Conservation (phyloP, 2,113 vertebrate genomes). For the Epinephelus lanceolatus region DNA sequence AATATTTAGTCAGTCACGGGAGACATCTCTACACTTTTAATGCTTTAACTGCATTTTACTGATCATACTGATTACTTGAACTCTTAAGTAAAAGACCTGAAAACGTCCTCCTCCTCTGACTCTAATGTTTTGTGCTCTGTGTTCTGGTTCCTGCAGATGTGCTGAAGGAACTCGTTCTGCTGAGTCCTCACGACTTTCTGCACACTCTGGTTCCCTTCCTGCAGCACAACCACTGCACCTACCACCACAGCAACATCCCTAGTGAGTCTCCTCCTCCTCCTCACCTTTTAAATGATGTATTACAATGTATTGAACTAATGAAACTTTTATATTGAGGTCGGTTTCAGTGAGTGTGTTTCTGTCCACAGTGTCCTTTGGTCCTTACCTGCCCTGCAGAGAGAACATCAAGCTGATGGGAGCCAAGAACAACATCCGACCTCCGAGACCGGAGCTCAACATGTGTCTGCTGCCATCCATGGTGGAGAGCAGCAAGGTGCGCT, state of each 20-base stretch:
- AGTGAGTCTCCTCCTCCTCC: conserved; percentile 77
- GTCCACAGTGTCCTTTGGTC: conserved; percentile 95
- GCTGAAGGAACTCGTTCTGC: conserved; percentile 97
- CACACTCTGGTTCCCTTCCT: conserved; percentile 99
- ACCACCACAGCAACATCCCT: conserved; percentile 99
- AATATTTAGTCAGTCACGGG: too few species aligned
- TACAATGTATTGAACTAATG: not conserved
- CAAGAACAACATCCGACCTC: conserved; percentile 98
- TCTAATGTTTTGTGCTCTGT: not conserved
- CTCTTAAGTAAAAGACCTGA: too few species aligned
- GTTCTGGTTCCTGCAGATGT: conserved; percentile 90
- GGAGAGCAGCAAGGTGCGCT: conserved; percentile 95
- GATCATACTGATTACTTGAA: too few species aligned
- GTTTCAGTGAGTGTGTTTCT: not conserved
- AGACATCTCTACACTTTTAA: too few species aligned
- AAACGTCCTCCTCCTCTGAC: too few species aligned
- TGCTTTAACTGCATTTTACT: too few species aligned
- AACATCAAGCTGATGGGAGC: conserved; percentile 99
- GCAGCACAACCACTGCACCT: conserved; percentile 99
- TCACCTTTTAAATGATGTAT: not conserved
- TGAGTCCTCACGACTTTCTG: conserved; percentile 99
- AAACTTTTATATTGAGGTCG: not conserved
- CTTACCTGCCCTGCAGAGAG: conserved; percentile 99
- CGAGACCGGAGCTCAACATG: conserved; percentile 98
- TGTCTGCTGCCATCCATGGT: conserved; percentile 99